These are phyloP conservation scores for Allobates femoralis DNA, from an alignment of 2,797 vertebrate genomes.

Conservation along the genomic window DNA sequence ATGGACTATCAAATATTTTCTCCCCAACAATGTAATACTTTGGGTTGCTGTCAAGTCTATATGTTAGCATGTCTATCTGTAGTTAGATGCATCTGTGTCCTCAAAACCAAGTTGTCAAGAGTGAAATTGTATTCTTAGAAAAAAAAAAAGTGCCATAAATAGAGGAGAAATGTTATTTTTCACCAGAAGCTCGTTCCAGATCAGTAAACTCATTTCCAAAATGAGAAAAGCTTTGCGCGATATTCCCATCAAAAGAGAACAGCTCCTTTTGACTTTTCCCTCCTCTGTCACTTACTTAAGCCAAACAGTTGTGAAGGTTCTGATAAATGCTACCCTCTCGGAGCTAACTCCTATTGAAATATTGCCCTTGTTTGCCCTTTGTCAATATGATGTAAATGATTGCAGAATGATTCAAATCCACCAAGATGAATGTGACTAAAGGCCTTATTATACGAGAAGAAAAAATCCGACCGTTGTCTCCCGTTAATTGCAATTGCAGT, in stretches of 20 bases:
- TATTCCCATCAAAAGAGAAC: slow-evolving; percentile 47
- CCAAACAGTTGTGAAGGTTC: slow-evolving; percentile 33
- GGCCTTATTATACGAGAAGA: slow-evolving; percentile 21
- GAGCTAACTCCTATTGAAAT: slow-evolving; percentile 42
- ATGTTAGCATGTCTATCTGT: neutral
- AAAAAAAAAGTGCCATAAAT: slow-evolving; percentile 37
- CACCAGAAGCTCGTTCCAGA: slow-evolving; percentile 27
- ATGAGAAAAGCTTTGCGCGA: slow-evolving; percentile 33
- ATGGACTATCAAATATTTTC: neutral
- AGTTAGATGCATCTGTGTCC: neutral
- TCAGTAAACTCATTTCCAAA: slow-evolving; percentile 48
- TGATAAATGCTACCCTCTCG: slow-evolving; percentile 42
- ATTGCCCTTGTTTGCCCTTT: slow-evolving; percentile 51
- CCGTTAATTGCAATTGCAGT: slow-evolving; percentile 34
- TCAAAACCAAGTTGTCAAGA: neutral
- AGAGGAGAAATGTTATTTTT: neutral
- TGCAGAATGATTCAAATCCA: slow-evolving; percentile 39
- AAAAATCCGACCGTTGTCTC: slow-evolving; percentile 33
- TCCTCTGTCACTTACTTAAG: slow-evolving; percentile 43
- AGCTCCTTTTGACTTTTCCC: slow-evolving; percentile 41
- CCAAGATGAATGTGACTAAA: slow-evolving; percentile 46
- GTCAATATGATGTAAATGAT: slow-evolving; percentile 52
- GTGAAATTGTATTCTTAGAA: slow-evolving; percentile 17
- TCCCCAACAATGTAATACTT: neutral
- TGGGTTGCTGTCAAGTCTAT: neutral